Evolutionary conservation across 2,888 invertebrate species (phyloP), one percentile per base, ranked within the genome.

Genomic region (Strigamia crassipes): DNA sequence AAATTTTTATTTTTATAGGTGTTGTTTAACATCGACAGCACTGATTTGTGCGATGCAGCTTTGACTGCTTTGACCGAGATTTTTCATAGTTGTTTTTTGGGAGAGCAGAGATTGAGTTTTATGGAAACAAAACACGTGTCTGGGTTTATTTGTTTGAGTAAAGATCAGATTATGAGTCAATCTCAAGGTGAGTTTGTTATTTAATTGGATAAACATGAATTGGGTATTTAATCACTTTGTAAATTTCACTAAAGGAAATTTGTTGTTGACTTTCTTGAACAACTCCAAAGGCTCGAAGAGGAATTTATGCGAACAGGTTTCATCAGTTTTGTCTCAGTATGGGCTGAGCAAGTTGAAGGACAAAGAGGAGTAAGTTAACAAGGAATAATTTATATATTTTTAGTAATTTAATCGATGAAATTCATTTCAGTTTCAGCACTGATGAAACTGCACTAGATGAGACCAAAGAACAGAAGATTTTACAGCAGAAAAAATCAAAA

Each of bases 11-110:
- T 51, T 61, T 82, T 56, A 2, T 56, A 82, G 82, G 0, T 82
- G 34, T 78, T 80, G 12, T 42, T 21, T 9, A 34, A 77, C 23
- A 23, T 80, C 10, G 61, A 79, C 23, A 46, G 42, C 21, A 41
- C 81, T 9, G 86, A 86, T 79, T 84, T 86, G 10, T 83, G 80
- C 42, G 87, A 86, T 78, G 81, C 83, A 0, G 86, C 87, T 6
- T 84, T 85, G 12, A 85, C 86, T 34, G 87, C 86, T 5, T 83
- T 87, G 38, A 87, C 87, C 0, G 87, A 87, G 80, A 86, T 87
- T 12, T 87, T 87, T 84, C 86, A 87, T 83, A 87, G 87, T 83
- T 87, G 87, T 85, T 87, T 86, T 83, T 86, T 87, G 73, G 85
- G 86, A 21, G 87, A 87, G 41, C 87, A 87, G 84, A 84, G 86